Conservation (phyloP, 2,888 invertebrate species). For the Tanaodytes sp. region DNA sequence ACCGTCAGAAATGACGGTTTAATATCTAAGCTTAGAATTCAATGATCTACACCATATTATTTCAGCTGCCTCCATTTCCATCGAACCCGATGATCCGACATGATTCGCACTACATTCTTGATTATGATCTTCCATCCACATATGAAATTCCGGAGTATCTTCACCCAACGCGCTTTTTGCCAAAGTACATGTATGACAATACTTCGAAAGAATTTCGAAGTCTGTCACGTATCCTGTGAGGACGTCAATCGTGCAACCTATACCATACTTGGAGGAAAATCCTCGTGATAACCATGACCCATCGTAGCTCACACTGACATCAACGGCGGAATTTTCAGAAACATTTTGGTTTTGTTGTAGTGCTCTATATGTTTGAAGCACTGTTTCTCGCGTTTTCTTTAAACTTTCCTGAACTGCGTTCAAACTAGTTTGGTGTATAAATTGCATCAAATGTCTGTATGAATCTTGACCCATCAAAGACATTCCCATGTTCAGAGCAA, state of each 20-base stretch:
- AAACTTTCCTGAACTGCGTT: constrained; percentile 12
- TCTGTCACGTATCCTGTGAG: constrained; percentile 15
- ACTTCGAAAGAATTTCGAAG: constrained; percentile 18
- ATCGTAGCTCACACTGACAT: constrained; percentile 9
- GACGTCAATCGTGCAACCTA: constrained; percentile 10
- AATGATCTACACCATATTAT: constrained; percentile 11
- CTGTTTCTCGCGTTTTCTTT: constrained; percentile 6
- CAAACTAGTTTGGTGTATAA: constrained; percentile 19
- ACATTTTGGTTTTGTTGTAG: no score
- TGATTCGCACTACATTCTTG: neutral
- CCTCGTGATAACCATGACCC: constrained; percentile 13
- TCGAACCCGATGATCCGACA: constrained; percentile 8
- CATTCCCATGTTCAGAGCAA: constrained; percentile 24
- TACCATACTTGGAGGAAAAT: constrained; percentile 9
- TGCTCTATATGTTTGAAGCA: constrained; percentile 10
- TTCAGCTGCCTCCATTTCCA: constrained; percentile 16
- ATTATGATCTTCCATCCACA: constrained; percentile 8
- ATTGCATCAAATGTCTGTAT: constrained; percentile 6
- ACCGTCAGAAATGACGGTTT: constrained; percentile 1
- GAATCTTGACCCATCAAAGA: no score
- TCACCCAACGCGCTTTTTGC: constrained; percentile 11
- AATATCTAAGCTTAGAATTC: constrained; percentile 4
- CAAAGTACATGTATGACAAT: constrained; percentile 8
- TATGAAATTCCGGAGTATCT: constrained; percentile 13
- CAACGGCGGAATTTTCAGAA: neutral